Evolutionary conservation across 92 coral and sea anemone genomes (phyloP).

Genomic region (Palythoa grandis): DNA sequence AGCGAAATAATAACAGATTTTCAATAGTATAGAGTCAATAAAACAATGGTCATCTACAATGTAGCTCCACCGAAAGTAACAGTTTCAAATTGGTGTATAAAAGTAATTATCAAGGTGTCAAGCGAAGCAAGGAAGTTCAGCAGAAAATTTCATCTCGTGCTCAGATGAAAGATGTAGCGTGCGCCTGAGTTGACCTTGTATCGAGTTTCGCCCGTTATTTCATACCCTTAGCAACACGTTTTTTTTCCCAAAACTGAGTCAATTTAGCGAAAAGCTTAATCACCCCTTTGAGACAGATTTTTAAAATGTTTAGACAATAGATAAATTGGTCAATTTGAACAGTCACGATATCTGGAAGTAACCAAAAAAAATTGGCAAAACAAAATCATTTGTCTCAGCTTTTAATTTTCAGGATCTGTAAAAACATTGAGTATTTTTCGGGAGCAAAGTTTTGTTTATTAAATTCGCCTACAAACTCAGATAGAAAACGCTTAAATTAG

Average conservation of each 20-base stretch:
- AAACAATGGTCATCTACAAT: background rate
- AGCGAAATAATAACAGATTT: background rate
- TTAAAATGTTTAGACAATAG: background rate
- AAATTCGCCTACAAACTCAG: no score
- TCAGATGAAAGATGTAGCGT: background rate
- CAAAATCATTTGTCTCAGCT: background rate
- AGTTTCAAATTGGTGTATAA: background rate
- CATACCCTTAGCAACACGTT: background rate
- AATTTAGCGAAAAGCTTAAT: background rate
- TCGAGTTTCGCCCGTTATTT: background rate
- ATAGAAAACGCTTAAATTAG: no score
- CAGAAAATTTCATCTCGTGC: slow-evolving; percentile 2
- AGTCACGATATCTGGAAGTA: background rate
- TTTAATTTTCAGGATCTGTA: background rate
- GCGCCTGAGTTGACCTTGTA: background rate
- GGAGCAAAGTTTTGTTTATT: background rate
- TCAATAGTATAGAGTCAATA: background rate
- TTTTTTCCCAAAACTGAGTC: background rate
- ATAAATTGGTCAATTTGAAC: background rate
- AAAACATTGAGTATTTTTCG: background rate
- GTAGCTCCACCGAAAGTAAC: background rate
- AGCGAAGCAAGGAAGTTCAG: background rate
- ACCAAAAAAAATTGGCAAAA: background rate
- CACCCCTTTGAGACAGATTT: background rate
- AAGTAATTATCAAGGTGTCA: background rate